Base-by-base conservation (phyloP, 1,140 invertebrate genomes). In the Zophobas morio region DNA sequence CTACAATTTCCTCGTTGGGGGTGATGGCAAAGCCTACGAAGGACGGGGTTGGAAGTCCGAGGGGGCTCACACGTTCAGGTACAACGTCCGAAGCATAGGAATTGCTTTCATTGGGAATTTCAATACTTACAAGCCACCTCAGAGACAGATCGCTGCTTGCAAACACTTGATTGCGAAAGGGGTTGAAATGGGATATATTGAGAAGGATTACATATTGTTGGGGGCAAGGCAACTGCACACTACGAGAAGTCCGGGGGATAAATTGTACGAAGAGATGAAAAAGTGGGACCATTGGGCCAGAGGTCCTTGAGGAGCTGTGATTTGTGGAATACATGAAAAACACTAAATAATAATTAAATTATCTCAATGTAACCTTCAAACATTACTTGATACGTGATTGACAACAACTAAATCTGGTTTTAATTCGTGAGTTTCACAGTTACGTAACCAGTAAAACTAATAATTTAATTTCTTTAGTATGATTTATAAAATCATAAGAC, bases 1-100 rank as follows among this genome's bases (percentile, higher is more conserved):
- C 1, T 93, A 92, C 81, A 95, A 93, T 82, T 96, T 95, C 81
- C 83, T 95, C 2, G 88, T 95, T 4, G 94, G 92, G 0, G 92
- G 92, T 34, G 93, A 94, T 82, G 92, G 92, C 0, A 88, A 88
- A 1, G 89, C 90, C 0, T 94, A 93, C 85, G 90, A 89, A 83
- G 93, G 89, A 0, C 85, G 91, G 37, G 91, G 90, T 6, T 92
- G 90, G 90, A 84, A 87, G 36, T 74, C 66, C 1, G 81, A 86
- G 6, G 91, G 91, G 0, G 87, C 90, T 1, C 90, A 92, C 79
- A 87, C 90, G 0, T 77, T 82, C 0, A 87, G 87, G 0, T 93
- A 92, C 80, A 94, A 94, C 82, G 81, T 78, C 2, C 90, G 87
- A 57, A 89, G 90, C 39, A 88, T 93, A 37, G 92, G 91, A 46